Evolutionary conservation across 1,140 invertebrate species (phyloP).

Genomic region (Aphelinus atriplicis): DNA sequence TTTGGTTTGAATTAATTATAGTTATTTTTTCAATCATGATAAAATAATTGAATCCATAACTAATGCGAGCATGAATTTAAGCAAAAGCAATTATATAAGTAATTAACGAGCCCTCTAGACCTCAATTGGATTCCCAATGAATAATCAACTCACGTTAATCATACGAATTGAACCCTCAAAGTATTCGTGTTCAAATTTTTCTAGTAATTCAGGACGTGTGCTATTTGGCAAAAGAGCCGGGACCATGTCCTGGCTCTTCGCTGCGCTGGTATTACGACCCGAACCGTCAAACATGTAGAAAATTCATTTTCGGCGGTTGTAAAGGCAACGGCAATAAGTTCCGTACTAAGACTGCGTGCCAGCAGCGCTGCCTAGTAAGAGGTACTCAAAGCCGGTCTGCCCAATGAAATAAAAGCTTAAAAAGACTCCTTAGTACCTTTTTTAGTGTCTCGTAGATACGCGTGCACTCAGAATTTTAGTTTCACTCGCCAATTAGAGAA

Average conservation of each 20-base stretch:
- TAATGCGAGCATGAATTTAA: too few species aligned
- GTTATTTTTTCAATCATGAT: too few species aligned
- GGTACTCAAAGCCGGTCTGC: slow-evolving; percentile 46
- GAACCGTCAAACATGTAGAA: slow-evolving; percentile 65
- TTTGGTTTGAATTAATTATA: too few species aligned
- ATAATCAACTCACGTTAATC: too few species aligned
- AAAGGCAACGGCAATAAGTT: slow-evolving; percentile 78
- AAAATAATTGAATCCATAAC: too few species aligned
- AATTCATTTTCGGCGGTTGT: slow-evolving; percentile 74
- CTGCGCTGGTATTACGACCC: slow-evolving; percentile 73
- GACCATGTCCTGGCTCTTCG: slow-evolving; percentile 68
- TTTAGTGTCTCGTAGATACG: slow-evolving; percentile 16
- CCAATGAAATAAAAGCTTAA: slow-evolving; percentile 20
- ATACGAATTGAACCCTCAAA: too few species aligned
- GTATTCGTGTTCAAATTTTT: slow-evolving; percentile 41
- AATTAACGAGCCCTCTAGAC: neutral
- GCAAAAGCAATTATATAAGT: neutral
- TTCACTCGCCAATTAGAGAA: slow-evolving; percentile 6
- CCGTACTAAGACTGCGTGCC: slow-evolving; percentile 68
- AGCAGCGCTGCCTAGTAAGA: slow-evolving; percentile 64
- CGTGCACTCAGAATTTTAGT: neutral
- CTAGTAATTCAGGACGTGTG: slow-evolving; percentile 68
- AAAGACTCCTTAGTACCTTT: slow-evolving; percentile 1
- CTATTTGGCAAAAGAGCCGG: slow-evolving; percentile 65
- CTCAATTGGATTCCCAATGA: too few species aligned